These are phyloP conservation scores for Orycteropus afer DNA, from an alignment of 2,113 vertebrate species.

Conservation along the genomic window DNA sequence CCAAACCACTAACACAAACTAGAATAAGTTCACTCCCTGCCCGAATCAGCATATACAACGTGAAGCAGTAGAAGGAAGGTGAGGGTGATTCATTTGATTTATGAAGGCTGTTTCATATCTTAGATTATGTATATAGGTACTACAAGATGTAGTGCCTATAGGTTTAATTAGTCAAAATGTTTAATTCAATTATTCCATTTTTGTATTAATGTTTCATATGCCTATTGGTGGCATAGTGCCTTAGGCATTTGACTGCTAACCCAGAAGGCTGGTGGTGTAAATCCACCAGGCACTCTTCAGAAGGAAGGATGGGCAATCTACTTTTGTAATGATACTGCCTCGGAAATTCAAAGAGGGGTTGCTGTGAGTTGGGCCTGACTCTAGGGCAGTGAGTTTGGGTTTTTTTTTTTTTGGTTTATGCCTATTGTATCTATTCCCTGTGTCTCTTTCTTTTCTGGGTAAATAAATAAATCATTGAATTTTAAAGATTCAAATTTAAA, in stretches of 20 bases:
- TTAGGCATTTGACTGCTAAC: no score
- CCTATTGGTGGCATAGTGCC: no score
- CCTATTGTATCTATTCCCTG: not conserved
- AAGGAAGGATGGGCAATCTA: no score
- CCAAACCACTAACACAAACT: not conserved
- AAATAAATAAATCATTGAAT: not conserved
- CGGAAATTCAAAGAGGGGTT: no score
- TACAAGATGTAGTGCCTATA: not conserved
- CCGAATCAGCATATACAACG: not conserved
- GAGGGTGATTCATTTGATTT: not conserved
- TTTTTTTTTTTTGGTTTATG: no score
- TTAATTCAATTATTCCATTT: not conserved
- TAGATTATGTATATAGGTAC: not conserved
- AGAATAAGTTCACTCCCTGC: not conserved
- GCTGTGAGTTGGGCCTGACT: no score
- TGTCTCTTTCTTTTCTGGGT: not conserved
- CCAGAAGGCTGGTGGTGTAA: no score
- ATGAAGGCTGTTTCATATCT: not conserved
- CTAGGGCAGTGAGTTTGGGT: no score
- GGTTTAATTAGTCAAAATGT: no score
- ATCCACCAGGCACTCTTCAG: no score
- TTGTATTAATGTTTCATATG: not conserved
- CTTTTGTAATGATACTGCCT: no score
- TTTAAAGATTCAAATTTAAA: not conserved
- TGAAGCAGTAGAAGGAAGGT: not conserved